Evolutionary conservation across 2,113 vertebrate species (phyloP), one percentile per base, ranked within the genome.

Genomic region (Sylvilagus bachmani): DNA sequence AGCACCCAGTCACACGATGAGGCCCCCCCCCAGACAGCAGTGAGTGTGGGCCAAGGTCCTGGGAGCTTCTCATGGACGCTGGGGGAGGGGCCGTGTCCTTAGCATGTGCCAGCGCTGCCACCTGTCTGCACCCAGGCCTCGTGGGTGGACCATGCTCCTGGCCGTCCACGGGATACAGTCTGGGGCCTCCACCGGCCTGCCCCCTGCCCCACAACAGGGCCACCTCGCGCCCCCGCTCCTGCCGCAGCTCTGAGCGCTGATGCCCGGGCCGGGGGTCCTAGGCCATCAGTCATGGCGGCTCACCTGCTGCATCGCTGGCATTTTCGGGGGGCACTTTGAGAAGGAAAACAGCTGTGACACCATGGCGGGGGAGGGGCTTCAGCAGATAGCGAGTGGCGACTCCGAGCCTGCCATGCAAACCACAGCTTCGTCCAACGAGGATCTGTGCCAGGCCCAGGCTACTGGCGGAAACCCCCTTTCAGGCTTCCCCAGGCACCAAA

Each of bases 71-170:
- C 29, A 16, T 22, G 55, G 24, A 53, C 49, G 29, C 27, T 5
- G 0, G 21, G 67, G 49, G n/a, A 21, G 6, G 78, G 24, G 6
- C 5, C 73, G 53, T 51, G 4, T 44, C 9, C 5, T 67, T 4
- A 16, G 3, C 10, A 11, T 3, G 12, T 22, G 12, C n/a, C n/a
- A 22, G 78, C 22, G 16, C 74, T 69, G n/a, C 27, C 44, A 58
- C 27, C 11, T 5, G 19, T 22, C 66, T 31, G 55, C 2, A 7
- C 22, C 38, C 22, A 5, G 7, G 19, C 73, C 66, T 69, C 0
- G 1, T 6, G 11, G 6, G 8, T 31, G 6, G n/a, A 19, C 0
- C 0, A 29, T 74, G 38, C 75, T 36, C 49, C 10, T 0, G 1
- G 49, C 75, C 62, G 1, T 21, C 77, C 25, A 29, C 27, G 44